Conservation (phyloP, 2,888 invertebrate genomes). For the Aphidius colemani region DNA sequence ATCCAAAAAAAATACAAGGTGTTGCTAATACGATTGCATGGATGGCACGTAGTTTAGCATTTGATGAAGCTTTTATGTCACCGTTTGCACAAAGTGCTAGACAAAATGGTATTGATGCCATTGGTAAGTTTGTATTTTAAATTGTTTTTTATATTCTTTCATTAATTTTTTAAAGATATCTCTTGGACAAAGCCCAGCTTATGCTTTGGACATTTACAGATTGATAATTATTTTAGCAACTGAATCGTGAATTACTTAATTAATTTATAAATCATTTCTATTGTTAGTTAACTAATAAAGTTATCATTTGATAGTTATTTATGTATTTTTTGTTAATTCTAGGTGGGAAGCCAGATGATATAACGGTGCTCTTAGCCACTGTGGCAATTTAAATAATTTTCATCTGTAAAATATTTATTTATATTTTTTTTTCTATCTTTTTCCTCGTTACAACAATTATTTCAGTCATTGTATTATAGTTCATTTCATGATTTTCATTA, state of each 20-base stretch:
- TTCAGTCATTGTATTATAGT: constrained; percentile 57
- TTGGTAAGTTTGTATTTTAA: constrained; percentile 80
- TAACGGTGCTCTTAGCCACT: constrained; percentile 94
- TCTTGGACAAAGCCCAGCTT: background rate
- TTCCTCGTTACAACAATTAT: constrained; percentile 6
- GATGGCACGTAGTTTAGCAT: constrained; percentile 92
- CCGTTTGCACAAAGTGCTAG: constrained; percentile 94
- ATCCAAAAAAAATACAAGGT: constrained; percentile 79
- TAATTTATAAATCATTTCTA: no score
- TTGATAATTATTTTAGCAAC: no score
- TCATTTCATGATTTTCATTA: constrained; percentile 44
- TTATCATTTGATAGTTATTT: no score
- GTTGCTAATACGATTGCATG: constrained; percentile 94
- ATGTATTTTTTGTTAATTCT: constrained; percentile 53
- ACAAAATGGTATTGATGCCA: constrained; percentile 89
- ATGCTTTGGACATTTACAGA: no score
- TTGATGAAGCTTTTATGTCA: constrained; percentile 93
- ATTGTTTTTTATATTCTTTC: background rate
- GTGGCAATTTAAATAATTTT: constrained; percentile 67
- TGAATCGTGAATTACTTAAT: no score
- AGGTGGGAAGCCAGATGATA: constrained; percentile 99
- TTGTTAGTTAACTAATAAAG: no score
- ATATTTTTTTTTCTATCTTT: constrained; percentile 41
- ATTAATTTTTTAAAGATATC: background rate
- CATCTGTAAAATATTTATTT: constrained; percentile 35